Percentiles rank a stretch among this genome's conserved stretches.
Conservation (phyloP, 2,797 vertebrate genomes). For the Periophthalmus magnuspinnatus region DNA sequence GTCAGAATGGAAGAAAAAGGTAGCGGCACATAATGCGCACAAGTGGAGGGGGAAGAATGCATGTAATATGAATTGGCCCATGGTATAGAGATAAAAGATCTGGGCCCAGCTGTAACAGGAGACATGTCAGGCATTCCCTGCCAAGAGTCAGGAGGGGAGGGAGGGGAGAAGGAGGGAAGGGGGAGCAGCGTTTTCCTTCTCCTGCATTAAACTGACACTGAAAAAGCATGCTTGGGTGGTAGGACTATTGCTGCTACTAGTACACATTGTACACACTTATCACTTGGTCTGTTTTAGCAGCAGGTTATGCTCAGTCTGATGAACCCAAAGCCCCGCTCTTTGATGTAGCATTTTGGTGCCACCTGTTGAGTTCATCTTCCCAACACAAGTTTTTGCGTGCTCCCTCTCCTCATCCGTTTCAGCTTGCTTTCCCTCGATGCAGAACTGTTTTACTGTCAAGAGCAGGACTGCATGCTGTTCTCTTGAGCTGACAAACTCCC, state of each 20-base stretch:
- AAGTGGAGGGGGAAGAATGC: conserved; percentile 57
- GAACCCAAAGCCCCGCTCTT: conserved; percentile 1
- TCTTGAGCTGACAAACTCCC: conserved; percentile 40
- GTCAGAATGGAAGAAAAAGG: conserved; percentile 30
- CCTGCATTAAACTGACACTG: conserved; percentile 57
- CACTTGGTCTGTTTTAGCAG: conserved; percentile 32
- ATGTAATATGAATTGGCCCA: conserved; percentile 62
- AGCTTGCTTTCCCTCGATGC: conserved; percentile 12
- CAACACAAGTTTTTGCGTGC: neutral
- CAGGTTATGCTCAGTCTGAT: conserved; percentile 14
- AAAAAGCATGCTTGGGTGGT: conserved; percentile 60
- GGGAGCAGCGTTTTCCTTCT: conserved; percentile 20
- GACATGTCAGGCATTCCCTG: conserved; percentile 65
- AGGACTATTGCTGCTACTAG: conserved; percentile 47
- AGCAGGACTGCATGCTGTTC: conserved; percentile 35
- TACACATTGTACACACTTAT: conserved; percentile 32
- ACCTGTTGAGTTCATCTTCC: conserved; percentile 19
- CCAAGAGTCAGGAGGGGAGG: conserved; percentile 49
- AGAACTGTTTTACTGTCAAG: conserved; percentile 22
- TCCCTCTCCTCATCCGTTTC: neutral
- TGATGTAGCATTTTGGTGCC: conserved; percentile 6
- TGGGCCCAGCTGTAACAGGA: conserved; percentile 66
- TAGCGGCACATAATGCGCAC: conserved; percentile 45
- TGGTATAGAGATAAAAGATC: conserved; percentile 63
- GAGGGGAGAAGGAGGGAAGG: conserved; percentile 21